Base-by-base conservation (phyloP, 2,797 vertebrate genomes). In the Taeniopygia guttata region DNA sequence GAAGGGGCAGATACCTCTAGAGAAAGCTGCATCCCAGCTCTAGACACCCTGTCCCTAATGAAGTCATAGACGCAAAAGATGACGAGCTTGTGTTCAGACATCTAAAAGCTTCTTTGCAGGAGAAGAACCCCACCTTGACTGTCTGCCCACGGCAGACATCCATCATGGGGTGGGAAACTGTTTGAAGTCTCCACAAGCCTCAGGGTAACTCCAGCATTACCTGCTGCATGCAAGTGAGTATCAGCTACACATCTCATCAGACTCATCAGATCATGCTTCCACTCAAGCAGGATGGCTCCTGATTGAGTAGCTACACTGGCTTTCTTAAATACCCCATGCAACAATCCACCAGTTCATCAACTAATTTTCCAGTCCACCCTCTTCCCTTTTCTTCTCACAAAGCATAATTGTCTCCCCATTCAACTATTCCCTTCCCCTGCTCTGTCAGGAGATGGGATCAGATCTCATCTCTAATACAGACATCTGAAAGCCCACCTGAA, bases 151-250 rank as follows among this genome's bases (percentile, higher is more conserved):
- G 0, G 87, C 84, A 96, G 89, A 87, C 62, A 7, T 29, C 54
- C 30, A 13, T 68, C 54, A 85, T 17, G 16, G 94, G 56, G 73
- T 93, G 83, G 83, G 83, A 96, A 93, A 70, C 45, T 56, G 77
- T 94, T 60, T 94, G 94, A 94, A 93, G 93, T 78, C 73, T 95
- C 69, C 76, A 49, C 30, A 78, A 89, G 94, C 96, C 95, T 72
- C 89, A 73, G 95, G 95, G 82, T 93, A 93, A 86, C 87, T 78
- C 43, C 67, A 54, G 77, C 77, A 62, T 40, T 81, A 88, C 38
- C 58, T 62, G 46, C 5, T 81, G 80, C 7, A 3, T 60, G 56
- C 52, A 87, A 72, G 68, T 3, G n/a, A 75, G 54, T 84, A 96
- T 95, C 94, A 95, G 84, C 62, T 88, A 40, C 54, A 26, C 69